Conservation (phyloP, 2,113 vertebrate genomes). For the Nibea coibor region DNA sequence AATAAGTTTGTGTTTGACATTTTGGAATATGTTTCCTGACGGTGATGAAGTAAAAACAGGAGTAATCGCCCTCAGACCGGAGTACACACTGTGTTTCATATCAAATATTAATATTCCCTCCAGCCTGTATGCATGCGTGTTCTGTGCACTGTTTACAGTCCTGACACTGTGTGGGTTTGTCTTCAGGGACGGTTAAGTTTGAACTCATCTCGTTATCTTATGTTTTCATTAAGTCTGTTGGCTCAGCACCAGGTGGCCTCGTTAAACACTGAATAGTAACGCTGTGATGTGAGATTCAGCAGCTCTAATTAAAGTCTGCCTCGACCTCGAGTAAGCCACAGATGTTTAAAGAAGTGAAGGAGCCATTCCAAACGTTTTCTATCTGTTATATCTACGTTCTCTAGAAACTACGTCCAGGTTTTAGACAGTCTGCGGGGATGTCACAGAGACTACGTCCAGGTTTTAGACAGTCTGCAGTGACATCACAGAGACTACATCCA, state of each 20-base stretch:
- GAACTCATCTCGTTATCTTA: slow-evolving; percentile 43
- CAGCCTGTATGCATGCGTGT: not conserved
- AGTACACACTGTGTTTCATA: not conserved
- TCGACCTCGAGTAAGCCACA: too few species aligned
- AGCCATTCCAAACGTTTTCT: not conserved
- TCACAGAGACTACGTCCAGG: too few species aligned
- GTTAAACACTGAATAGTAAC: not conserved
- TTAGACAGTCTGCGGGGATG: too few species aligned
- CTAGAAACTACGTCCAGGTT: too few species aligned
- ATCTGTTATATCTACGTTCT: not conserved
- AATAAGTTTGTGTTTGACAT: too few species aligned
- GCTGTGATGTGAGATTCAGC: not conserved
- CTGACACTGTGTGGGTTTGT: slow-evolving; percentile 19
- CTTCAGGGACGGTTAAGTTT: slow-evolving; percentile 34
- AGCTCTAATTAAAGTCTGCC: not conserved
- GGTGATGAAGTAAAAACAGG: too few species aligned
- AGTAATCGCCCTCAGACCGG: too few species aligned
- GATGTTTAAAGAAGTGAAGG: too few species aligned
- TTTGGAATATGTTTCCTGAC: too few species aligned
- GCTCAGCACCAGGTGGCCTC: slow-evolving; percentile 38
- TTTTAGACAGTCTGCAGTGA: too few species aligned
- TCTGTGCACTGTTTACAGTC: slow-evolving; percentile 1
- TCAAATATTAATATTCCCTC: slow-evolving; percentile 2
- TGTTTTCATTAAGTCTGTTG: slow-evolving; percentile 35
- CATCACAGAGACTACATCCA: too few species aligned